phyloP scores from a whole-genome alignment of 1,140 invertebrate genomes.

The Plutomurus gul region DNA sequence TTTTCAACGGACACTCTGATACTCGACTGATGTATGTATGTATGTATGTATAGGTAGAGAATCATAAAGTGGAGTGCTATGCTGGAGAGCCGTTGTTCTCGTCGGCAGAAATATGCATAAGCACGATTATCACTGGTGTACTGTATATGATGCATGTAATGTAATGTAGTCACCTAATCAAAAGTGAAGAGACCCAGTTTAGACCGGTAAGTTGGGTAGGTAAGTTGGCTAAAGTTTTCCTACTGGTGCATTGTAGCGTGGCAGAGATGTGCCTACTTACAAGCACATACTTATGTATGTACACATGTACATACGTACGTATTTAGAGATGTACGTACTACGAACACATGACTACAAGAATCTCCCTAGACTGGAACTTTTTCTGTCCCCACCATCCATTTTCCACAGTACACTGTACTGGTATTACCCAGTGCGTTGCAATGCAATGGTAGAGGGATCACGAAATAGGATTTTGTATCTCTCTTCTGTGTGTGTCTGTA shows the following conservation, averaged over 20 bases:
- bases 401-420: too few relatives aligned
- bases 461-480: too few relatives aligned
- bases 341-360: neutral
- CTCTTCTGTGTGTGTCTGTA: too few relatives aligned
- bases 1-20: too few relatives aligned
- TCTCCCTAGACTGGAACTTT: neutral
- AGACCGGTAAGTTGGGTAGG: neutral
- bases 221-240: neutral
- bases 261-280: too few relatives aligned
- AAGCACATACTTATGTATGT: neutral
- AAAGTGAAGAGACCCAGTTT: slow-evolving; percentile 38
- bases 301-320: neutral
- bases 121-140: slow-evolving; percentile 3
- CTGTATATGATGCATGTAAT: slow-evolving; percentile 10
- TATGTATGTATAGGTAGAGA: too few relatives aligned
- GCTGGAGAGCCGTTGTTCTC: too few relatives aligned
- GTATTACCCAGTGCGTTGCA: too few relatives aligned
- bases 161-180: slow-evolving; percentile 32
- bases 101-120: slow-evolving; percentile 20
- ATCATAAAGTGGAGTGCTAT: too few relatives aligned
- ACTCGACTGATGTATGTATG: too few relatives aligned
- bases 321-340: neutral
- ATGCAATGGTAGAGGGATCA: too few relatives aligned
- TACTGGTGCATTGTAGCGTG: too few relatives aligned
- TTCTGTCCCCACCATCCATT: neutral